Evolutionary conservation across 2,888 invertebrate species (phyloP).

Genomic region (Pristionchus maxplancki): DNA sequence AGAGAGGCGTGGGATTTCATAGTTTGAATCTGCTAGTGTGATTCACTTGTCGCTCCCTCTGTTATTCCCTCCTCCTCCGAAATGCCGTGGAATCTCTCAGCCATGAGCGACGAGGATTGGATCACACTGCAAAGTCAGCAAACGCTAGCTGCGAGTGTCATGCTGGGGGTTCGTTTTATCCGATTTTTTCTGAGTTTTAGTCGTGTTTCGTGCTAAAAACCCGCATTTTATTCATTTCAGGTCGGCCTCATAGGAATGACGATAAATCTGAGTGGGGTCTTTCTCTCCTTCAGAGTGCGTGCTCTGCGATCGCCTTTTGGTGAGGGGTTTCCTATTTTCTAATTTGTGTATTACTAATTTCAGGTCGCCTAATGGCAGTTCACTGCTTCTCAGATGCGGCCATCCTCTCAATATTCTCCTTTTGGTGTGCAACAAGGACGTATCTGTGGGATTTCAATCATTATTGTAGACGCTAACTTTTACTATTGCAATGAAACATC

Average conservation of each 20-base stretch:
- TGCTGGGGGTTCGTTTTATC: neutral
- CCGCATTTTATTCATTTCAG: neutral
- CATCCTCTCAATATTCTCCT: conserved; percentile 14
- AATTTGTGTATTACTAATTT: neutral
- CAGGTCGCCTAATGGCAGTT: conserved; percentile 1
- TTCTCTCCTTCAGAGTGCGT: conserved; percentile 27
- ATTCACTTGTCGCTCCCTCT: neutral
- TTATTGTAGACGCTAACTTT: neutral
- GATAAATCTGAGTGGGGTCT: neutral
- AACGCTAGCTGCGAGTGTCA: neutral
- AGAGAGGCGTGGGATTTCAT: neutral
- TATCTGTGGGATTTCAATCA: neutral
- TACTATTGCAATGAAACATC: neutral
- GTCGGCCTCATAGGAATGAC: neutral
- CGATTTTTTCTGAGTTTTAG: neutral
- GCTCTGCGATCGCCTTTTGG: conserved; percentile 16
- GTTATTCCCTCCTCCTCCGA: conserved; percentile 11
- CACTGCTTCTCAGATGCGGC: conserved; percentile 26
- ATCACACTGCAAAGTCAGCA: neutral
- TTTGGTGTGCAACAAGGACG: conserved; percentile 28
- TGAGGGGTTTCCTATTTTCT: neutral
- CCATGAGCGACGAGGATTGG: conserved; percentile 29
- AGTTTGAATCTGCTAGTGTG: neutral
- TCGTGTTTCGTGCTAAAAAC: too few species aligned
- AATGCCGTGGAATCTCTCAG: conserved; percentile 8